phyloP scores from a whole-genome alignment of 2,888 invertebrate species.

The Scrobipalpa atriplicella region DNA sequence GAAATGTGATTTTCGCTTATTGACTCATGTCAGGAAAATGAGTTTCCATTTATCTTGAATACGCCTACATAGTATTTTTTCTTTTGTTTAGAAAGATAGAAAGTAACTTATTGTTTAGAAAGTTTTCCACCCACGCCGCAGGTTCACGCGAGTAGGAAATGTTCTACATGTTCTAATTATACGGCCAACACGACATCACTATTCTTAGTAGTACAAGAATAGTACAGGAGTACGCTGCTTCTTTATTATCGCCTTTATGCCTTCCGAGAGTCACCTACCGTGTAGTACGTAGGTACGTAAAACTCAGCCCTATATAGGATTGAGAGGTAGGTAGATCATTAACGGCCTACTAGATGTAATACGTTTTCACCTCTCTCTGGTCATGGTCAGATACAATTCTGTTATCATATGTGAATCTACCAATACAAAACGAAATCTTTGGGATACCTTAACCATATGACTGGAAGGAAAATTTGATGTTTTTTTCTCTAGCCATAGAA shows the following conservation, averaged over 20 bases:
- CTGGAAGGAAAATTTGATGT: too few relatives aligned
- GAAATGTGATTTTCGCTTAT: constrained; percentile 24
- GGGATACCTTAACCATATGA: too few relatives aligned
- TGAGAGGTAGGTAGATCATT: too few relatives aligned
- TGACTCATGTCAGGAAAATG: constrained; percentile 9
- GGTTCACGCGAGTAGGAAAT: constrained; percentile 18
- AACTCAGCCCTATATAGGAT: too few relatives aligned
- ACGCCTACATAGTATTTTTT: neutral
- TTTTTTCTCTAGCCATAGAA: too few relatives aligned
- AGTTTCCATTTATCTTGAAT: neutral
- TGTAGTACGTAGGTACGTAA: neutral
- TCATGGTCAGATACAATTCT: too few relatives aligned
- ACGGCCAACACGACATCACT: constrained; percentile 10
- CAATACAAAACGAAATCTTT: too few relatives aligned
- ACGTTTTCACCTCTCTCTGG: too few relatives aligned
- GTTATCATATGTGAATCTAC: too few relatives aligned
- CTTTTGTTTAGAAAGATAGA: neutral
- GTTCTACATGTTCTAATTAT: constrained; percentile 17
- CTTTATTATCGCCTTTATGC: neutral
- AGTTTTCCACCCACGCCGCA: constrained; percentile 5
- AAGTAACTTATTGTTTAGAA: neutral
- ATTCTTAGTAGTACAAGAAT: constrained; percentile 13
- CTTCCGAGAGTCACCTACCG: neutral
- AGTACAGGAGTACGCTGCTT: constrained; percentile 1
- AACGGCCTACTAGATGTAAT: too few relatives aligned